Conservation (phyloP, 2,888 invertebrate species). For the Entomobrya proxima region DNA sequence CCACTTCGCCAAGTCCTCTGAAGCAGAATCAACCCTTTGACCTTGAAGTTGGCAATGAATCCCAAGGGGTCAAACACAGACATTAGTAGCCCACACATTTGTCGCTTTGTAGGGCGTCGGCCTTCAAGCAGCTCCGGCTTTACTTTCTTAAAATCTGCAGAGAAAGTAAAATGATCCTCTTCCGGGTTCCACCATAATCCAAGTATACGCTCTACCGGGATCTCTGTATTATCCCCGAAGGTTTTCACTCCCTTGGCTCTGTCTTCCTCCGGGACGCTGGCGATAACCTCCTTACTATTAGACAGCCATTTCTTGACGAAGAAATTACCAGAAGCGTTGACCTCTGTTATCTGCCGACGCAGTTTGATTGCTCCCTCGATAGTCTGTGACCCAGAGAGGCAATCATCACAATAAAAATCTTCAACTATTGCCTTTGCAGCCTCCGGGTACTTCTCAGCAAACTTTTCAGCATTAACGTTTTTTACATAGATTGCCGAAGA, state of each 20-base stretch:
- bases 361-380: neutral
- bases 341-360: neutral
- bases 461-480: conserved; percentile 10
- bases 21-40: conserved; percentile 24
- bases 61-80: too few species aligned
- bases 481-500: conserved; percentile 47
- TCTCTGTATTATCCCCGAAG: too few species aligned
- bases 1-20: neutral
- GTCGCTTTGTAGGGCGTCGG: too few species aligned
- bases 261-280: neutral
- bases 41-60: conserved; percentile 20
- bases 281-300: neutral
- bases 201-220: too few species aligned
- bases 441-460: conserved; percentile 21
- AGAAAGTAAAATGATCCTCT: too few species aligned
- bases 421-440: neutral
- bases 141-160: too few species aligned
- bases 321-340: conserved; percentile 32
- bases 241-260: too few species aligned
- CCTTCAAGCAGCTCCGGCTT: too few species aligned
- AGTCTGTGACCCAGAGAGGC: neutral
- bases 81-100: too few species aligned
- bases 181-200: too few species aligned
- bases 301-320: conserved; percentile 30
- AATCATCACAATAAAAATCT: conserved; percentile 58